Percentiles rank a stretch among this genome's conserved stretches.
Evolutionary conservation across 2,113 vertebrate genomes (phyloP).

Genomic region (Poeciliopsis prolifica): DNA sequence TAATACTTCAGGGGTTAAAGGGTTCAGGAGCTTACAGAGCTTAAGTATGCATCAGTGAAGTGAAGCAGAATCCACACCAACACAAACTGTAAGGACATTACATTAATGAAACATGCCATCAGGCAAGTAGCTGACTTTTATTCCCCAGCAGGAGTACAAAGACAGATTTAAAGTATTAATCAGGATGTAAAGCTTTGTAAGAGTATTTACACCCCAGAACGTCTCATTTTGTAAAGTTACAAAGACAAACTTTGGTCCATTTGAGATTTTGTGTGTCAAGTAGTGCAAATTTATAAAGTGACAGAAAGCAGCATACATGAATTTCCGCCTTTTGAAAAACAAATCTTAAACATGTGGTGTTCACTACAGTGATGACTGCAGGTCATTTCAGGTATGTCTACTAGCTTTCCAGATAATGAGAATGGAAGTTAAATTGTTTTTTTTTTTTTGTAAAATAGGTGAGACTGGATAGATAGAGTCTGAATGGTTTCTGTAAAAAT

Average conservation of each 20-base stretch:
- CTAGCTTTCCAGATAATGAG: too few relatives aligned
- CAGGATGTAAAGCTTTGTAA: background rate
- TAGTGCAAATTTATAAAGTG: background rate
- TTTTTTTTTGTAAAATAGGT: too few relatives aligned
- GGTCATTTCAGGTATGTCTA: too few relatives aligned
- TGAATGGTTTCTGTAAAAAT: too few relatives aligned
- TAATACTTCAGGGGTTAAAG: slow-evolving; percentile 42
- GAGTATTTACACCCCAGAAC: background rate
- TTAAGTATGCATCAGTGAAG: slow-evolving; percentile 49
- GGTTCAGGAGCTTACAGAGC: slow-evolving; percentile 52
- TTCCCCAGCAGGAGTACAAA: background rate
- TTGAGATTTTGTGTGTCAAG: background rate
- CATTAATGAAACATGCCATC: background rate
- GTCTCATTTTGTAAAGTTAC: background rate
- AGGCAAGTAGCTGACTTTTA: background rate
- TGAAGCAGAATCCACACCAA: slow-evolving; percentile 25
- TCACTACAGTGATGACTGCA: too few relatives aligned
- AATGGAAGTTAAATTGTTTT: too few relatives aligned
- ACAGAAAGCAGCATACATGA: background rate
- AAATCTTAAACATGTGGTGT: too few relatives aligned
- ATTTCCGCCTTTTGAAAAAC: background rate
- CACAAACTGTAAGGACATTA: slow-evolving; percentile 18
- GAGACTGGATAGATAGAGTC: too few relatives aligned
- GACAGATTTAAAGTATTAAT: background rate
- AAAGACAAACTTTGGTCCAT: background rate